Evolutionary conservation across 2,113 vertebrate genomes (phyloP).

Genomic region (Lethenteron reissneri): DNA sequence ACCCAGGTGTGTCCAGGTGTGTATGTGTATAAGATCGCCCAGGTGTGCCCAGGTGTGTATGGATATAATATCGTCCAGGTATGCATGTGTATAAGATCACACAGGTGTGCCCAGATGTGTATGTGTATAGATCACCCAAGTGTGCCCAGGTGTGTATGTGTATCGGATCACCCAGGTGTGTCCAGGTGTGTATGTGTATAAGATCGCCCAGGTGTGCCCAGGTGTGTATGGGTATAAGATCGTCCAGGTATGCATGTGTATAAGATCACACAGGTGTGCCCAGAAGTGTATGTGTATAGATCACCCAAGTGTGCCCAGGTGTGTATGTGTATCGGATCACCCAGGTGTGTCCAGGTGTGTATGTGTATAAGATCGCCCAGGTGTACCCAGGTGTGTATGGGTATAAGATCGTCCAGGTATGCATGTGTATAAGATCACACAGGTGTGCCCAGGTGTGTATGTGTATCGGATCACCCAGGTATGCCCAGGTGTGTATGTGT

Average conservation of each 20-base stretch:
- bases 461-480: background rate
- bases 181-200: background rate
- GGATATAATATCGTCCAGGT: too few relatives aligned
- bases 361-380: background rate
- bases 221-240: background rate
- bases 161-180: background rate
- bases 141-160: background rate
- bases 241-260: background rate
- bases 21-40: too few relatives aligned
- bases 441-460: background rate
- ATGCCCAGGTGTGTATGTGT: background rate
- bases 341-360: background rate
- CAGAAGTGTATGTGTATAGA: background rate
- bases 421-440: background rate
- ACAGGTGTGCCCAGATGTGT: background rate
- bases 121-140: background rate
- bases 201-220: background rate
- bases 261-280: background rate
- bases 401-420: background rate
- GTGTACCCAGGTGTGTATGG: background rate
- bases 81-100: background rate
- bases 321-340: background rate
- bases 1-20: too few relatives aligned
- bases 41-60: too few relatives aligned
- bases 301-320: background rate